These are phyloP conservation scores for Pollachius pollachius DNA, from an alignment of 2,113 vertebrate genomes.

Conservation along the genomic window DNA sequence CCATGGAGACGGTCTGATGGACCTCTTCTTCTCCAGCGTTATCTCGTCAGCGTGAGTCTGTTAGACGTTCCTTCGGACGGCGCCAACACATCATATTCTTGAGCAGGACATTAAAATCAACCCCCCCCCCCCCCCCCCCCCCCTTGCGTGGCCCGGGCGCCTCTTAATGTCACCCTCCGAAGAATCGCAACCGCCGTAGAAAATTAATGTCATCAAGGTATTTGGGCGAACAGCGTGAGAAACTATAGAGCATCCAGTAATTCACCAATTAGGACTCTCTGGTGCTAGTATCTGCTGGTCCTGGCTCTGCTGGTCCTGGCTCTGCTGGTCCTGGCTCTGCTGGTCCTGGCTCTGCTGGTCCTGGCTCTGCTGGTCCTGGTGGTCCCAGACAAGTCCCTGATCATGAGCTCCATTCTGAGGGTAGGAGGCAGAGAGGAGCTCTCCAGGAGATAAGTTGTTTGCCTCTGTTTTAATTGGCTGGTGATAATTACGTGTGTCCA, in stretches of 20 bases:
- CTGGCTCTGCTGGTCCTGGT: too few species aligned
- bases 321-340: too few species aligned
- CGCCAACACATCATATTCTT: not conserved
- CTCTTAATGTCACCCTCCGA: conserved; percentile 26
- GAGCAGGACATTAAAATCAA: not conserved
- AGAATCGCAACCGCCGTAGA: not conserved
- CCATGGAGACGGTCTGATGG: too few species aligned
- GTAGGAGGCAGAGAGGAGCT: not conserved
- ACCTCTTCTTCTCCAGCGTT: too few species aligned
- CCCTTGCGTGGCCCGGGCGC: not conserved
- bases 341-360: too few species aligned
- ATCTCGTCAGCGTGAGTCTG: too few species aligned
- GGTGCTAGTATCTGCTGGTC: too few species aligned
- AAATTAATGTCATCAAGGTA: conserved; percentile 20
- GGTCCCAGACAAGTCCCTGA: too few species aligned
- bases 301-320: too few species aligned
- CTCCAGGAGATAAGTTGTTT: not conserved
- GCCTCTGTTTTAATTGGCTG: conserved; percentile 47
- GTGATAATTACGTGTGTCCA: conserved; percentile 61
- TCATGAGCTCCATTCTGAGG: too few species aligned
- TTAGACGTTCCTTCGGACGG: not conserved
- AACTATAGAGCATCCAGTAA: conserved; percentile 13
- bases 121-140: too few species aligned
- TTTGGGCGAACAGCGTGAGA: conserved; percentile 1
- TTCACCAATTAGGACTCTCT: not conserved